Base-by-base conservation (phyloP, 2,113 vertebrate genomes). In the Caracal caracal region DNA sequence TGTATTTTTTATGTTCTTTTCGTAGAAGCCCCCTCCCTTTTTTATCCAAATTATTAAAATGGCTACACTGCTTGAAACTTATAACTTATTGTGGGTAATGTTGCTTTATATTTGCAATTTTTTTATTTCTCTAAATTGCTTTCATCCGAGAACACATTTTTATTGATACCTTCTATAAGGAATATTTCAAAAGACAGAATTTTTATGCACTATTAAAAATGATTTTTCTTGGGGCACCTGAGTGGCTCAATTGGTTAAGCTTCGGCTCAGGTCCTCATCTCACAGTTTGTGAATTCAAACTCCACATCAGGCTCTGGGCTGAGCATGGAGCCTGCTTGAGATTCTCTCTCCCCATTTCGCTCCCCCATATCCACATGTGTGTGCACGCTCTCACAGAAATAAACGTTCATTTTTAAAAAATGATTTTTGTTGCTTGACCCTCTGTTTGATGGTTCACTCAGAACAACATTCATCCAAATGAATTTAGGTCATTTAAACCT, bases 151-250 rank as follows among this genome's bases (percentile, higher is more conserved):
- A 95, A 59, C 10, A 47, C 35, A 49, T 89, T 92, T 92, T 68
- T 53, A 51, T 43, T 93, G 43, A 59, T 89, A 81, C 8, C 33
- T 90, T 66, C 35, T 63, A 43, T 88, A 92, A 84, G 12, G 70
- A 76, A 33, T 92, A 65, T 88, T 24, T 83, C 87, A 71, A 93
- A 71, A 76, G 61, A 13, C 5, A 88, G 43, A 80, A 59, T 81
- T 85, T 53, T 53, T 47, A 90, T 85, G 59, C 63, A 22, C 75
- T 81, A 51, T 94, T 96, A 76, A 88, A 90, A 89, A 75, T 96
- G 6, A 43, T 65, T 91, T 89, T 93, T 79, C n/a, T 90, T 22
- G 56, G 56, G 56, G 56, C 20, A 59, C 56, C 20, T 22, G 20
- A 59, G 56, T 24, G 56, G 56, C 56, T 56, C 53, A 56, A 17